phyloP scores from a whole-genome alignment of 2,113 vertebrate genomes.

The Taurulus bubalis region DNA sequence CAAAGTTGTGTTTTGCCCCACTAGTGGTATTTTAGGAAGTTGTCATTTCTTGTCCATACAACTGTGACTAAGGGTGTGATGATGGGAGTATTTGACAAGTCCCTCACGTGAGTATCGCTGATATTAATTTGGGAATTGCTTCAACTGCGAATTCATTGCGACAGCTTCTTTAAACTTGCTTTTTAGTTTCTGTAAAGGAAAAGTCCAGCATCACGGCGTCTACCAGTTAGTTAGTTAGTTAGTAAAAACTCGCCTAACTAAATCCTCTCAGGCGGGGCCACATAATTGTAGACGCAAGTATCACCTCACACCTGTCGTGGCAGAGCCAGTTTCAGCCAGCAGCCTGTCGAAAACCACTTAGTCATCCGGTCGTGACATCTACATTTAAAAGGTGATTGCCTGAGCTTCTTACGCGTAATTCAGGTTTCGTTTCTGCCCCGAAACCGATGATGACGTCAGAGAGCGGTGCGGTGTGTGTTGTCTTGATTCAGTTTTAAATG shows the following conservation, averaged over 20 bases:
- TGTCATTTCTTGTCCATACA: neutral
- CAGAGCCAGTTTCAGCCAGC: neutral
- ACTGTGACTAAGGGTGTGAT: neutral
- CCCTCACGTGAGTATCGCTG: constrained; percentile 4
- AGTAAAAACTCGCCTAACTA: neutral
- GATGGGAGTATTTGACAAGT: neutral
- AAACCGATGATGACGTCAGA: neutral
- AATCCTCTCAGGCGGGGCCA: neutral
- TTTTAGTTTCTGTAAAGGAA: neutral
- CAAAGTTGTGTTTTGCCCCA: neutral
- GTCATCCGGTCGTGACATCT: neutral
- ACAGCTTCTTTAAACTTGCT: neutral
- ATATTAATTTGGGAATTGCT: neutral
- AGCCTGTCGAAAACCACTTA: constrained; percentile 14
- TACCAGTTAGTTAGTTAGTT: neutral
- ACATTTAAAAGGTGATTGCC: neutral
- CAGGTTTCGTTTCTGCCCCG: neutral
- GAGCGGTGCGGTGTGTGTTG: neutral
- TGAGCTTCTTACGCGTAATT: neutral
- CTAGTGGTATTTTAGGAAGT: neutral
- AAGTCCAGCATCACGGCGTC: neutral
- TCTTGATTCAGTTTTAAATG: neutral
- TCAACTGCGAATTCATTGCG: neutral
- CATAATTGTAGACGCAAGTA: too few species aligned
- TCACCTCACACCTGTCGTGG: neutral